Conservation (phyloP, 2,113 vertebrate species). For the Phrynosoma blainvillii region DNA sequence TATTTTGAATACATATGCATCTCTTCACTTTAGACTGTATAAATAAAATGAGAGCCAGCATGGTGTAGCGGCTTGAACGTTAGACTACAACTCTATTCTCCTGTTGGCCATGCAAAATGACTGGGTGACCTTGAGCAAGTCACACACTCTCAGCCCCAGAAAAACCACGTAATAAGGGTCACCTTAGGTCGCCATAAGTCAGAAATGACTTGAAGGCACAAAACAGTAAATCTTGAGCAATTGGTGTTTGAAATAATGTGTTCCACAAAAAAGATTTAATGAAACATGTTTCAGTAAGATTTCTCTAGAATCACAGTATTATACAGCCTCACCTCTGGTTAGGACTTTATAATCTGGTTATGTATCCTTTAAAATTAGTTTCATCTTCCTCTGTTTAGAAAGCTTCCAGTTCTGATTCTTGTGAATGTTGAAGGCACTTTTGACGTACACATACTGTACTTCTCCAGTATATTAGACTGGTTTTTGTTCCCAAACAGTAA, state of each 20-base stretch:
- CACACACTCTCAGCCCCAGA: too few species aligned
- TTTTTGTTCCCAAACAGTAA: background rate
- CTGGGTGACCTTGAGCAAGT: too few species aligned
- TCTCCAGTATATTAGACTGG: background rate
- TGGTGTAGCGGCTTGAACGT: too few species aligned
- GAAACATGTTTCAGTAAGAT: background rate
- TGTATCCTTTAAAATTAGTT: background rate
- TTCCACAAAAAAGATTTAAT: background rate
- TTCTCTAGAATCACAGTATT: background rate
- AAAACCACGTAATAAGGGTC: too few species aligned
- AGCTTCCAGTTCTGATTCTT: background rate
- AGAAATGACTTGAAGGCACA: background rate
- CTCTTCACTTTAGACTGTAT: background rate
- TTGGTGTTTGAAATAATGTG: background rate
- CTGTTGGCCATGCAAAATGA: too few species aligned
- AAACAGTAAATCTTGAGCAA: background rate
- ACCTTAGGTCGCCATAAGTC: too few species aligned
- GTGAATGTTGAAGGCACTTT: background rate
- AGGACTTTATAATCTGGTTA: slow-evolving; percentile 19
- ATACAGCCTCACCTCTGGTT: slow-evolving; percentile 6
- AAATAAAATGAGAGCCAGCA: background rate
- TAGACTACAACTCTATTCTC: too few species aligned
- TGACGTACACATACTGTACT: too few species aligned
- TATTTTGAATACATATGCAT: background rate
- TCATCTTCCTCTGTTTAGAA: background rate